Conservation (phyloP, 2,888 invertebrate species). For the Halictus ligatus region DNA sequence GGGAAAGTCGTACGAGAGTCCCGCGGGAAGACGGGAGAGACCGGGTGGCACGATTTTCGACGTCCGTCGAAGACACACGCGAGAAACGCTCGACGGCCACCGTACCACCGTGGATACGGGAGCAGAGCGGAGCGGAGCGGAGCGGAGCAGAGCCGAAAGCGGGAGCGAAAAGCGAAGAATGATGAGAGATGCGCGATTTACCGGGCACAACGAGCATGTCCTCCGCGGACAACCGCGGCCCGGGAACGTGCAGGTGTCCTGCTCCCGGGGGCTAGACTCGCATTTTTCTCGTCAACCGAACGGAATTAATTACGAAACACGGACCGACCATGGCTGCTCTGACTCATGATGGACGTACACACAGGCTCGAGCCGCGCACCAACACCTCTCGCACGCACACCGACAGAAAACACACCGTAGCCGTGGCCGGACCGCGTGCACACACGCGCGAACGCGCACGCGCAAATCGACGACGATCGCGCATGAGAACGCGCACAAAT, state of each 20-base stretch:
- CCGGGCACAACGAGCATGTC: constrained; percentile 69
- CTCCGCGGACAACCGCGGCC: constrained; percentile 55
- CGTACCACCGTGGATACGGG: constrained; percentile 49
- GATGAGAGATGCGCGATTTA: constrained; percentile 56
- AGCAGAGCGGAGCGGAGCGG: constrained; percentile 21
- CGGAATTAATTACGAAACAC: constrained; percentile 77
- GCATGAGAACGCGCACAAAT: constrained; percentile 59
- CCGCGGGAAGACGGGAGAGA: constrained; percentile 22
- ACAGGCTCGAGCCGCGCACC: constrained; percentile 29
- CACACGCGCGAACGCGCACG: constrained; percentile 42
- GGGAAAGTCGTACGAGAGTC: constrained; percentile 3
- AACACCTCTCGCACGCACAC: constrained; percentile 1
- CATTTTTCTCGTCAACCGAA: constrained; percentile 64
- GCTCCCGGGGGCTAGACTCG: constrained; percentile 60
- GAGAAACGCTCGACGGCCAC: constrained; percentile 50
- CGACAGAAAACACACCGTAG: constrained; percentile 1
- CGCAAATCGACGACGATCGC: constrained; percentile 42
- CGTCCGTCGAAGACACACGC: constrained; percentile 37
- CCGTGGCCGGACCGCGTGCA: constrained; percentile 18
- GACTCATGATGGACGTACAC: constrained; percentile 77
- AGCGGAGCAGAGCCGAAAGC: constrained; percentile 22
- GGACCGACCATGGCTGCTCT: constrained; percentile 75
- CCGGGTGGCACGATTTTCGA: constrained; percentile 18
- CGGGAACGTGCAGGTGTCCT: constrained; percentile 56
- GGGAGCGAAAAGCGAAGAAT: constrained; percentile 34